A percentile compares a stretch with the other conserved stretches of the same genome.
Conservation (phyloP, 64 coral and sea anemone genomes). For the Trachythela sp. region DNA sequence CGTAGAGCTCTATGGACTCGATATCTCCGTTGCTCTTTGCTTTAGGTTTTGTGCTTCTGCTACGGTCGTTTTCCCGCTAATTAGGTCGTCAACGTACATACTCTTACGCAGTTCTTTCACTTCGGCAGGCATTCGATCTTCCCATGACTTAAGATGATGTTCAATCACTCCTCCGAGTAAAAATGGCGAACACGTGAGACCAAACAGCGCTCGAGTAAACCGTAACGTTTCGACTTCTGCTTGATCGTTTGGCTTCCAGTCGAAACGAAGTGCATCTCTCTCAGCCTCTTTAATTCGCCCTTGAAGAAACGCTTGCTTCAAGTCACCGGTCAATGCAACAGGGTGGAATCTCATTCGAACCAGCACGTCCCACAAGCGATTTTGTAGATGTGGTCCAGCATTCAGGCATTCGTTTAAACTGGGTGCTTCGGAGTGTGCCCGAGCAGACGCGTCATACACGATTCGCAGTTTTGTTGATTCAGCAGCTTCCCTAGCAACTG, state of each 20-base stretch:
- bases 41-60: neutral
- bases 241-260: conserved; percentile 18
- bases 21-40: neutral
- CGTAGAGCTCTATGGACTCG: neutral
- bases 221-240: conserved; percentile 27
- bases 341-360: conserved; percentile 21
- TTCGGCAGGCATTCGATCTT: conserved; percentile 4
- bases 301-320: conserved; percentile 45
- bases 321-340: neutral
- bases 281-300: conserved; percentile 13
- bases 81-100: conserved; percentile 31
- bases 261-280: conserved; percentile 28
- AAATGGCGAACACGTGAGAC: conserved; percentile 29
- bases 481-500: conserved; percentile 10
- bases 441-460: conserved; percentile 13
- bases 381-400: conserved; percentile 28
- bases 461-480: conserved; percentile 22
- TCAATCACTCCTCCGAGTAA: conserved; percentile 33
- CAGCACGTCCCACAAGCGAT: conserved; percentile 32
- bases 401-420: conserved; percentile 38
- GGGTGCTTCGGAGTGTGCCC: neutral
- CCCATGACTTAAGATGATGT: conserved; percentile 26
- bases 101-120: neutral
- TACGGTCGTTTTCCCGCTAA: conserved; percentile 6
- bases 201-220: conserved; percentile 33